phyloP scores from a whole-genome alignment of 2,888 invertebrate species.

The Nycteola revayana region DNA sequence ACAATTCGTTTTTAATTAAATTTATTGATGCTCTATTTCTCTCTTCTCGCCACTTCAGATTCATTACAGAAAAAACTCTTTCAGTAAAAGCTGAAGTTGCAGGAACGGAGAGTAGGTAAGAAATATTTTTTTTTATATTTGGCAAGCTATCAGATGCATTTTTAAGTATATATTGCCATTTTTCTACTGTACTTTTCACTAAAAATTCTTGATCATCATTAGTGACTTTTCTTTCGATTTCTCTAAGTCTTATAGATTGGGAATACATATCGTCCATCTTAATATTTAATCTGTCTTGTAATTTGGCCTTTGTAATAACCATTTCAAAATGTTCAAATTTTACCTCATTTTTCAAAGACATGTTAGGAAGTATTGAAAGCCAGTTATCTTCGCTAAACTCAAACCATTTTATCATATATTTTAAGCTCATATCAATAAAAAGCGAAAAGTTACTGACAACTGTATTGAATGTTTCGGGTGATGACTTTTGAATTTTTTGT shows the following conservation, averaged over 20 bases:
- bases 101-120: slow-evolving; percentile 5
- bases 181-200: slow-evolving; percentile 5
- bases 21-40: slow-evolving; percentile 12
- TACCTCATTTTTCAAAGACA: background rate
- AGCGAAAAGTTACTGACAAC: background rate
- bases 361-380: background rate
- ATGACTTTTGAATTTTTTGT: slow-evolving; percentile 1
- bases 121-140: slow-evolving; percentile 6
- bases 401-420: slow-evolving; percentile 1
- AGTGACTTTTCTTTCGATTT: slow-evolving; percentile 3
- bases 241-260: background rate
- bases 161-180: slow-evolving; percentile 7
- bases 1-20: slow-evolving; percentile 14
- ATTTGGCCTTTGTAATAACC: background rate
- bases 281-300: slow-evolving; percentile 5
- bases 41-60: too few species aligned
- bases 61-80: slow-evolving; percentile 16
- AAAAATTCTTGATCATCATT: slow-evolving; percentile 6
- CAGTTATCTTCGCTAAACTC: background rate
- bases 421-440: slow-evolving; percentile 1
- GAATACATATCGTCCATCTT: background rate
- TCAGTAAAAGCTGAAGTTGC: slow-evolving; percentile 6
- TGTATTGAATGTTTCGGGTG: background rate
- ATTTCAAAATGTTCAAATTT: background rate
- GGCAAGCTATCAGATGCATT: slow-evolving; percentile 7